Evolutionary conservation across 64 coral and sea anemone genomes (phyloP).

Genomic region (Cladopsammia gracilis): DNA sequence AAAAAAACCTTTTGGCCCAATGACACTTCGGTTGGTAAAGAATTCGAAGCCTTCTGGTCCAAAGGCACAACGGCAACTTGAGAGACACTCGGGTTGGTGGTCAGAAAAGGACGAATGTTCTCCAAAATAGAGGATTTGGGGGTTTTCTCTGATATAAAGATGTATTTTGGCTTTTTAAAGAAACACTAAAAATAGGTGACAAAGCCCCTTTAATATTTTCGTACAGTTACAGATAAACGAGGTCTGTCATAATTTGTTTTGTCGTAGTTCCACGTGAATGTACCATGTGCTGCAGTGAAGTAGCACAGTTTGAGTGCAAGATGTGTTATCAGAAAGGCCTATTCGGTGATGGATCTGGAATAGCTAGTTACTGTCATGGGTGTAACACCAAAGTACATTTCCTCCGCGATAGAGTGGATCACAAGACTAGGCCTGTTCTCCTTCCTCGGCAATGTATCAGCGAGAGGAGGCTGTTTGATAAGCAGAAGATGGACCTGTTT

Average conservation of each 20-base stretch:
- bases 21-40: too few species aligned
- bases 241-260: background rate
- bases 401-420: slow-evolving; percentile 23
- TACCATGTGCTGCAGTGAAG: slow-evolving; percentile 28
- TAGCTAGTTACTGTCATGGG: slow-evolving; percentile 55
- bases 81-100: too few species aligned
- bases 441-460: slow-evolving; percentile 54
- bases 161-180: too few species aligned
- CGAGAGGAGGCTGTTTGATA: slow-evolving; percentile 18
- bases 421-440: slow-evolving; percentile 52
- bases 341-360: background rate
- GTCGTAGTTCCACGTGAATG: slow-evolving; percentile 83
- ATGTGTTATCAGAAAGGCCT: slow-evolving; percentile 71
- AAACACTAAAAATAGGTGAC: too few species aligned
- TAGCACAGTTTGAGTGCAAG: slow-evolving; percentile 85
- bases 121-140: too few species aligned
- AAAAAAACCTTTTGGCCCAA: too few species aligned
- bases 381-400: slow-evolving; percentile 53
- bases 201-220: too few species aligned
- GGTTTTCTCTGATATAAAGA: too few species aligned
- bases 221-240: background rate
- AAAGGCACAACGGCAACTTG: too few species aligned
- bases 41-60: too few species aligned
- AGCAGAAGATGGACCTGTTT: slow-evolving; percentile 97
- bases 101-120: too few species aligned